phyloP scores from a whole-genome alignment of 2,888 invertebrate genomes.

The Synanthedon vespiformis region DNA sequence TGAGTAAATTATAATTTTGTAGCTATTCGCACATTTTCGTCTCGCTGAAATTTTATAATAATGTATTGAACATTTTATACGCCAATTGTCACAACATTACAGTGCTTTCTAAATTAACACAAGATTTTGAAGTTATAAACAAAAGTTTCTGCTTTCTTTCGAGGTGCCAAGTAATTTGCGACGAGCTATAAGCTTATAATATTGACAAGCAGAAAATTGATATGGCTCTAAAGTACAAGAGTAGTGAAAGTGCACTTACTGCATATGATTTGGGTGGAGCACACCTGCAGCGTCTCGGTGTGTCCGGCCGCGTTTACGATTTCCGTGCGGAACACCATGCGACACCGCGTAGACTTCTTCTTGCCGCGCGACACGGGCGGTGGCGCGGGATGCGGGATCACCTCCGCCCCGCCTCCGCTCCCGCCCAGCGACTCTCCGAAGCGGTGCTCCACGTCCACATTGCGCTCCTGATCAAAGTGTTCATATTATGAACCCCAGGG shows the following conservation, averaged over 20 bases:
- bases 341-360: constrained; percentile 94
- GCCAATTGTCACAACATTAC: too few species aligned
- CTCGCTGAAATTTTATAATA: too few species aligned
- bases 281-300: constrained; percentile 86
- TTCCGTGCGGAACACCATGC: constrained; percentile 93
- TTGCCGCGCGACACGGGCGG: constrained; percentile 76
- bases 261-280: constrained; percentile 92
- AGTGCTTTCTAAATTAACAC: too few species aligned
- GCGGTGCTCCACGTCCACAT: constrained; percentile 87
- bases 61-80: too few species aligned
- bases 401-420: constrained; percentile 14
- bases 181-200: too few species aligned
- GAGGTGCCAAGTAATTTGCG: too few species aligned
- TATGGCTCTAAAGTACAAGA: too few species aligned
- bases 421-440: constrained; percentile 84
- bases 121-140: too few species aligned
- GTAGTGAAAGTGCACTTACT: constrained; percentile 73
- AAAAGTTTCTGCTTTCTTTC: too few species aligned
- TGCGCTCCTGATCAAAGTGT: constrained; percentile 74
- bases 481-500: neutral
- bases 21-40: too few species aligned
- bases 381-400: constrained; percentile 9
- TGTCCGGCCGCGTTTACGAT: constrained; percentile 82
- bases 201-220: too few species aligned
- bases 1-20: too few species aligned